Base-by-base conservation (phyloP, 2,797 vertebrate species). In the Cephalopachus bancanus region DNA sequence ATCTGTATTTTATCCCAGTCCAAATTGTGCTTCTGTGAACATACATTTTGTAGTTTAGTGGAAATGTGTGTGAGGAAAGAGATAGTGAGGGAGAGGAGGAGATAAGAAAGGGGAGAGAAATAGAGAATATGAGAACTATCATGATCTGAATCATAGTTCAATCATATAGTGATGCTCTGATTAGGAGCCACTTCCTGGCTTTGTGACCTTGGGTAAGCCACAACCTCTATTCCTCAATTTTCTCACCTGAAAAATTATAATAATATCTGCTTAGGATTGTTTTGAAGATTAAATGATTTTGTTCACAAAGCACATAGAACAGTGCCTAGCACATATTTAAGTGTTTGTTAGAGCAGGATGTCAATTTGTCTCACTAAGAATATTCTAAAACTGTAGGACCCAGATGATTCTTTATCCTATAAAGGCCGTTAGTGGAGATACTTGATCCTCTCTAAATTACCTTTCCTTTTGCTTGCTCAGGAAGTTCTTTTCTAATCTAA, bases 241-340 rank as follows among this genome's bases (percentile, higher is more conserved):
- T 90, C 62, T 95, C 6, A 49, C 49, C 30, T 60, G n/a, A 86
- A 81, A 81, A 79, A n/a, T 81, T 88, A 20, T 8, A 88, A 30
- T 44, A 67, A 30, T 81, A 76, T 7, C 15, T 86, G 11, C 10
- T 79, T 92, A 60, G 33, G n/a, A 90, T 28, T 92, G 30, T 88
- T 93, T 80, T 64, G 67, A 84, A 81, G 78, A 76, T 96, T 87
- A 90, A 67, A 26, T 92, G 65, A 84, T 72, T 64, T 84, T 92
- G 57, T 95, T 87, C 24, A 81, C 86, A 62, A 89, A 88, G 57
- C 12, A 62, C 24, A 64, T 88, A 67, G 57, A 24, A 22, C 5
- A 76, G 28, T 91, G n/a, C 44, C 44, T 95, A 30, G 59, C 53
- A 81, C 3, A 14, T n/a, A 7, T 80, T 80, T 69, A 69, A 71